Percentiles rank a stretch among this genome's conserved stretches.
phyloP scores from a whole-genome alignment of 2,888 invertebrate genomes.

The Cephus pulcher region DNA sequence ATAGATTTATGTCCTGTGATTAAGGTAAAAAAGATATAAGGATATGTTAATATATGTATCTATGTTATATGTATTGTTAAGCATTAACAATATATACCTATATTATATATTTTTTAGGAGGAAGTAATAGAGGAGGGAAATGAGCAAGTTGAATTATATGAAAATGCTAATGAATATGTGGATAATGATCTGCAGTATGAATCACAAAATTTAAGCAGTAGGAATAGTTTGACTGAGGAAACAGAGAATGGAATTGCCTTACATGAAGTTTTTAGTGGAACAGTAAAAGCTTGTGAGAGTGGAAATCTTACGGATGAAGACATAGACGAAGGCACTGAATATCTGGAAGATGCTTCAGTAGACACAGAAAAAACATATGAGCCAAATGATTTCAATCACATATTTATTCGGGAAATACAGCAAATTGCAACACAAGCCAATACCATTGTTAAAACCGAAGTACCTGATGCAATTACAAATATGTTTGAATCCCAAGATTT shows the following conservation, averaged over 20 bases:
- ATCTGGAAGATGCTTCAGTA: neutral
- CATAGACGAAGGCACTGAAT: neutral
- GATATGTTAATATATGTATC: neutral
- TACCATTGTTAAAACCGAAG: conserved; percentile 25
- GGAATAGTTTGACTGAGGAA: neutral
- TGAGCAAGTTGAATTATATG: neutral
- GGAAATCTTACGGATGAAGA: neutral
- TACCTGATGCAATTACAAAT: conserved; percentile 32
- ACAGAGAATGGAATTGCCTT: neutral
- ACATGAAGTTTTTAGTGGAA: neutral
- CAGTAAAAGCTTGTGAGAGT: neutral
- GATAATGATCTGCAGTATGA: neutral
- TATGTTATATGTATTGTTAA: neutral
- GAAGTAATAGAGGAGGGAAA: conserved; percentile 10
- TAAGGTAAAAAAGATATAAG: conserved; percentile 25
- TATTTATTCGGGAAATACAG: neutral
- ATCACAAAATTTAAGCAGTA: neutral
- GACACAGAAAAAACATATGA: neutral
- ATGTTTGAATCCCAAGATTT: conserved; percentile 34
- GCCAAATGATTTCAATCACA: neutral
- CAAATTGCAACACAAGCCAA: neutral
- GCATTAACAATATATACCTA: neutral
- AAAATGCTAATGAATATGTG: neutral
- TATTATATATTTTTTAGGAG: conserved; percentile 4
- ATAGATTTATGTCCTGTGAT: conserved; percentile 19